phyloP scores from a whole-genome alignment of 2,888 invertebrate genomes.

The Tridacna crocea region DNA sequence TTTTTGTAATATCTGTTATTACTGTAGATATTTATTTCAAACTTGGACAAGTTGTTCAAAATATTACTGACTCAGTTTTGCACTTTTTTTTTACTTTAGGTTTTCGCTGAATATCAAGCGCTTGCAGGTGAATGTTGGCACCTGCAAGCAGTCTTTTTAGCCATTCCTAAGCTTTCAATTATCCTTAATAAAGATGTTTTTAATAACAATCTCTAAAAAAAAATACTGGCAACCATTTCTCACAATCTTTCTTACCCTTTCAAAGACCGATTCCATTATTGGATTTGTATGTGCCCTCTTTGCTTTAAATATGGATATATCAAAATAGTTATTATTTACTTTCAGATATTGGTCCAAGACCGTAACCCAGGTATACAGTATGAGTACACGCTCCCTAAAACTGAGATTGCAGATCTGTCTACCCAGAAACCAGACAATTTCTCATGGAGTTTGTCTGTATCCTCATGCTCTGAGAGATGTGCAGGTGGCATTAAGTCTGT shows the following conservation, averaged over 20 bases:
- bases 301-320: not conserved
- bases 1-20: too few species aligned
- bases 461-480: slow-evolving; percentile 93
- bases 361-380: slow-evolving; percentile 74
- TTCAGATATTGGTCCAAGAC: slow-evolving; percentile 76
- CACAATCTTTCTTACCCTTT: not conserved
- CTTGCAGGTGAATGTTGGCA: too few species aligned
- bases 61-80: too few species aligned
- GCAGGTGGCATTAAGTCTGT: slow-evolving; percentile 90
- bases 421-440: slow-evolving; percentile 85
- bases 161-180: too few species aligned
- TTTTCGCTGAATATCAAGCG: too few species aligned
- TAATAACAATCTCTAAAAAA: too few species aligned
- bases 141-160: too few species aligned
- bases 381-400: slow-evolving; percentile 72
- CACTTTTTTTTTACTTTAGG: too few species aligned
- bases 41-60: too few species aligned
- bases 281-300: not conserved
- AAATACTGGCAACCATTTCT: not conserved
- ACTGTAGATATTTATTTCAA: too few species aligned
- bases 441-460: slow-evolving; percentile 92
- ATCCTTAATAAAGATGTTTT: too few species aligned
- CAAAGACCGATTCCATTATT: not conserved
- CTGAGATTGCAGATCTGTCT: slow-evolving; percentile 31
- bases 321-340: not conserved